Conservation (phyloP, 2,113 vertebrate species). For the Scytalopus superciliaris region DNA sequence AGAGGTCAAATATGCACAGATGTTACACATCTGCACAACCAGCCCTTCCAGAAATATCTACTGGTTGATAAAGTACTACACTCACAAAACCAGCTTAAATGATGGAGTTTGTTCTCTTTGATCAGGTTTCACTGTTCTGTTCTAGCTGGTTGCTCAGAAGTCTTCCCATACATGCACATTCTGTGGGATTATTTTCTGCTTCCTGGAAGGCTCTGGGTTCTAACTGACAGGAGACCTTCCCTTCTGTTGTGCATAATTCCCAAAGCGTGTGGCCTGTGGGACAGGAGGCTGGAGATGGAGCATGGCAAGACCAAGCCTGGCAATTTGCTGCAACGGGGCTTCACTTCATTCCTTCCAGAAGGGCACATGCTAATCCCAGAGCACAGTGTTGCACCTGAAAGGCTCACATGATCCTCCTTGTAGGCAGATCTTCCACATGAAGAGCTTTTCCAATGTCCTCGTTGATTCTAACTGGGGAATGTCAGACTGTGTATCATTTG, state of each 20-base stretch:
- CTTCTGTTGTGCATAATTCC: neutral
- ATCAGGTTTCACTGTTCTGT: neutral
- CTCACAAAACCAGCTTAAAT: neutral
- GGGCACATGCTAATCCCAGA: neutral
- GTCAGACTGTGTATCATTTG: neutral
- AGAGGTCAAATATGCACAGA: slow-evolving; percentile 12
- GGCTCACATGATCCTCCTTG: neutral
- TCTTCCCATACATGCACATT: neutral
- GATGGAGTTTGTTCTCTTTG: slow-evolving; percentile 6
- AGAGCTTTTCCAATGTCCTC: neutral
- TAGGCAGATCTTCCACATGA: neutral
- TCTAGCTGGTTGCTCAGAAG: neutral
- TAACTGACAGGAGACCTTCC: neutral
- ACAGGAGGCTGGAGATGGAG: neutral
- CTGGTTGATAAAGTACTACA: neutral
- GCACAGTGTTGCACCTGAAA: fast-evolving
- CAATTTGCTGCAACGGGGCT: neutral
- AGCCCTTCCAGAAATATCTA: slow-evolving; percentile 1
- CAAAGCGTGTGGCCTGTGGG: neutral
- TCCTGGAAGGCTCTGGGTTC: neutral
- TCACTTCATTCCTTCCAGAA: neutral
- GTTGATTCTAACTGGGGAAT: neutral
- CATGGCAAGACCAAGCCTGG: neutral
- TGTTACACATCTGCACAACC: slow-evolving; percentile 50
- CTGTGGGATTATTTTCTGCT: neutral